Conservation (phyloP, 2,797 vertebrate genomes). For the Knipowitschia caucasica region DNA sequence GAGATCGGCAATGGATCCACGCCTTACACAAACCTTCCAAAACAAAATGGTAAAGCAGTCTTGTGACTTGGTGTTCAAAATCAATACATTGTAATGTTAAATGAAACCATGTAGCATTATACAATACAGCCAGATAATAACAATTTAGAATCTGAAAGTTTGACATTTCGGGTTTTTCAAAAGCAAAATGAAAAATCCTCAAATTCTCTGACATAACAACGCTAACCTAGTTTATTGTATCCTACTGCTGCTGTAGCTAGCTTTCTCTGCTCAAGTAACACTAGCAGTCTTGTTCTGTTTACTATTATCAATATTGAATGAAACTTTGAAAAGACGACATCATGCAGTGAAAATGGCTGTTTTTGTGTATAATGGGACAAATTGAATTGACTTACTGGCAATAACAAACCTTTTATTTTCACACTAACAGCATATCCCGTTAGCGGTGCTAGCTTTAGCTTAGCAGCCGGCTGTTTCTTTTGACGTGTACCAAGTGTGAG, state of each 20-base stretch:
- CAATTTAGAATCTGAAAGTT: too few species aligned
- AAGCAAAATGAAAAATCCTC: neutral
- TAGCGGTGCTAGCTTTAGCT: constrained; percentile 42
- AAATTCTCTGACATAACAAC: neutral
- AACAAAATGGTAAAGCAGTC: too few species aligned
- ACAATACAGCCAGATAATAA: too few species aligned
- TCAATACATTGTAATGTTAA: too few species aligned
- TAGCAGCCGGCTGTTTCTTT: constrained; percentile 42
- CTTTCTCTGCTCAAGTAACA: constrained; percentile 22
- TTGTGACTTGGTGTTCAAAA: too few species aligned
- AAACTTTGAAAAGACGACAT: too few species aligned
- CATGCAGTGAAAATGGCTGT: neutral
- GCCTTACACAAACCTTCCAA: too few species aligned
- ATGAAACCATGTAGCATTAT: too few species aligned
- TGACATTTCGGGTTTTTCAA: too few species aligned
- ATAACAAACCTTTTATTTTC: neutral
- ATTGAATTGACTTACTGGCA: neutral
- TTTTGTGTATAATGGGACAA: neutral
- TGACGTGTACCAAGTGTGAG: constrained; percentile 47
- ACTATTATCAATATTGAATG: too few species aligned
- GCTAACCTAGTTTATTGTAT: constrained; percentile 6
- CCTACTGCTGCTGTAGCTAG: constrained; percentile 34
- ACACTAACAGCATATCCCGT: constrained; percentile 27
- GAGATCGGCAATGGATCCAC: too few species aligned
- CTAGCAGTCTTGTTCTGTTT: constrained; percentile 1